Evolutionary conservation across 1,140 invertebrate species (phyloP), one percentile per base, ranked within the genome.

Genomic region (Hylaeus volcanicus): DNA sequence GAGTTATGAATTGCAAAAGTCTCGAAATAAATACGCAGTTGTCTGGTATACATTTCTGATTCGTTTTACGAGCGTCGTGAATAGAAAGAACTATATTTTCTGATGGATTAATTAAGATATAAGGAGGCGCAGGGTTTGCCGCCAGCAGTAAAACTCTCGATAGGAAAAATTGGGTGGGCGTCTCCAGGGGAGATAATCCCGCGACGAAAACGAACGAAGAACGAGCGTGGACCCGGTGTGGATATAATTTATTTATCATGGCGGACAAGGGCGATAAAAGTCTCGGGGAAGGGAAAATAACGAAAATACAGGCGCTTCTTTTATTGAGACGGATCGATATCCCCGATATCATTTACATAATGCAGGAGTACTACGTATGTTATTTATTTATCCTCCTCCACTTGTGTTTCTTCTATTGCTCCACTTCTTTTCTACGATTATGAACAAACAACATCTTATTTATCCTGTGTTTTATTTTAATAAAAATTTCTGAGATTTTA

Each of bases 231-330:
- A 68, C 71, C 74, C 80, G 15, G 55, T 14, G 58, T 41, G 45
- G 51, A 66, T 86, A 83, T 86, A 83, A 86, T 86, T 86, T 86
- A 86, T 86, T 86, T 86, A 86, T 80, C 64, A 74, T 71, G 72
- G 60, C 60, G 69, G 39, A 11, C 12, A 41, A 41, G 48, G 51
- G 60, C 74, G 81, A 86, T 86, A 83, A 86, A 86, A 86, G 14
- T 79, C 53, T 48, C 56, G 15, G 48, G 12, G 45, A 83, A 81
- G 55, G 51, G 60, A 75, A 55, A 64, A 61, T 39, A 82, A 79
- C 58, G 64, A 78, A 76, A 39, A 53, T 61, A 64, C 41, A 71
- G 45, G 66, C 60, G 60, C 53, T 74, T 76, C 69, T 83, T 26
- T 83, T 86, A 86, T 80, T 74, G 58, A 69, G 55, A 26, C 48